A percentile compares a stretch with the other conserved stretches of the same genome.
phyloP scores from a whole-genome alignment of 2,113 vertebrate species.

The Macroglossus sobrinus region DNA sequence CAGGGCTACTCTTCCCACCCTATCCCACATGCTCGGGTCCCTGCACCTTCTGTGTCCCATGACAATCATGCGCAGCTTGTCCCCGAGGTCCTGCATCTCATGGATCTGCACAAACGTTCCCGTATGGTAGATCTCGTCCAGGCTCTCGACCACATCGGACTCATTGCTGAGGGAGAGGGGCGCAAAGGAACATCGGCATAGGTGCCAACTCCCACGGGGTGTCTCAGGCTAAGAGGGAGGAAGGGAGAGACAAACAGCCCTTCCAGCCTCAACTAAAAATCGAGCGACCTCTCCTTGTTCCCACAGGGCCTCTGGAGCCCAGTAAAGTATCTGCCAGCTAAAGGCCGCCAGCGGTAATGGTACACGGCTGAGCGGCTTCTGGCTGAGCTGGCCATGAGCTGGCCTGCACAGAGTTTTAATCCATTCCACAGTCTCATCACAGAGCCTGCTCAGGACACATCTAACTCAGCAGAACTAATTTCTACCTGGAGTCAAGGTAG shows the following conservation, averaged over 20 bases:
- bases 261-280: background rate
- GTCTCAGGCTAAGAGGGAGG: background rate
- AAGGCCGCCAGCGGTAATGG: background rate
- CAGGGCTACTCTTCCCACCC: accelerated
- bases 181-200: background rate
- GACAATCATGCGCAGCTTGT: conserved; percentile 98
- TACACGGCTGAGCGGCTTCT: background rate
- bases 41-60: conserved; percentile 94
- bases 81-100: conserved; percentile 98
- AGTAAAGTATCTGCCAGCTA: too few relatives aligned
- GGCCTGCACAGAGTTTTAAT: background rate
- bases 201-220: accelerated
- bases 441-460: accelerated
- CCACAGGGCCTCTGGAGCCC: background rate
- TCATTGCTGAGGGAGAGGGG: conserved; percentile 86
- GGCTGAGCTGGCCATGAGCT: accelerated
- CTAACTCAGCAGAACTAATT: background rate
- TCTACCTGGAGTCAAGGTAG: background rate
- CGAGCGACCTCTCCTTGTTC: accelerated
- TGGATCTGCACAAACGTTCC: conserved; percentile 99
- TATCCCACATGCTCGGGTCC: accelerated
- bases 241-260: background rate
- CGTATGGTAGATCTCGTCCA: conserved; percentile 92
- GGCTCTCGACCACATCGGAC: conserved; percentile 92
- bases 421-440: too few relatives aligned